A percentile compares a stretch with the other conserved stretches of the same genome.
Evolutionary conservation across 30 jellyfish, hydroid and myxozoan genomes (phyloP).

Genomic region (Aurelia aurita): DNA sequence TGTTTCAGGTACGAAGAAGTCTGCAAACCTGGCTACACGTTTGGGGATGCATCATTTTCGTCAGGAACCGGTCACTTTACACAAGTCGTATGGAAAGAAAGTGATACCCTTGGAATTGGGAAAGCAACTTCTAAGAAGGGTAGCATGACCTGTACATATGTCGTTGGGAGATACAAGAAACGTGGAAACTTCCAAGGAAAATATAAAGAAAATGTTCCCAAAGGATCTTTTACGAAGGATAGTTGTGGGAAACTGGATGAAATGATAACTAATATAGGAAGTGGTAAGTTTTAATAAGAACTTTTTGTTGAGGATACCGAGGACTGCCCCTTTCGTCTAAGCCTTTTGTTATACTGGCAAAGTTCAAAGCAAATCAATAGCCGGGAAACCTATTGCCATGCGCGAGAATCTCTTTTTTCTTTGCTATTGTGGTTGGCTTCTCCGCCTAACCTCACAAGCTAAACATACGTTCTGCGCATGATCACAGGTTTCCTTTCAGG

Average conservation of each 20-base stretch:
- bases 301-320: too few relatives aligned
- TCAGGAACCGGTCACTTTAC: conserved; percentile 83
- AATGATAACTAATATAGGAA: conserved; percentile 39
- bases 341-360: too few relatives aligned
- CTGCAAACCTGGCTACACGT: conserved; percentile 76
- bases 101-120: conserved; percentile 92
- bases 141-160: conserved; percentile 89
- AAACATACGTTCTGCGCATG: too few relatives aligned
- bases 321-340: too few relatives aligned
- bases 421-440: too few relatives aligned
- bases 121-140: conserved; percentile 65
- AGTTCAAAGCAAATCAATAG: too few relatives aligned
- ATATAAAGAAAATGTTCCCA: conserved; percentile 82
- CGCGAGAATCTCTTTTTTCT: too few relatives aligned
- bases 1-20: conserved; percentile 83
- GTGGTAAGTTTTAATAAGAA: too few relatives aligned
- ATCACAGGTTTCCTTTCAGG: too few relatives aligned
- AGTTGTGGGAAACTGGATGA: conserved; percentile 53
- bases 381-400: too few relatives aligned
- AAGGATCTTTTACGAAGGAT: conserved; percentile 72
- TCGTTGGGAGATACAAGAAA: conserved; percentile 88
- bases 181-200: conserved; percentile 85
- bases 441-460: too few relatives aligned
- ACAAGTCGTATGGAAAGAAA: conserved; percentile 97
- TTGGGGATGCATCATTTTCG: conserved; percentile 38